Evolutionary conservation across 2,888 invertebrate genomes (phyloP).

Genomic region (Gymnoscelis rufifasciata): DNA sequence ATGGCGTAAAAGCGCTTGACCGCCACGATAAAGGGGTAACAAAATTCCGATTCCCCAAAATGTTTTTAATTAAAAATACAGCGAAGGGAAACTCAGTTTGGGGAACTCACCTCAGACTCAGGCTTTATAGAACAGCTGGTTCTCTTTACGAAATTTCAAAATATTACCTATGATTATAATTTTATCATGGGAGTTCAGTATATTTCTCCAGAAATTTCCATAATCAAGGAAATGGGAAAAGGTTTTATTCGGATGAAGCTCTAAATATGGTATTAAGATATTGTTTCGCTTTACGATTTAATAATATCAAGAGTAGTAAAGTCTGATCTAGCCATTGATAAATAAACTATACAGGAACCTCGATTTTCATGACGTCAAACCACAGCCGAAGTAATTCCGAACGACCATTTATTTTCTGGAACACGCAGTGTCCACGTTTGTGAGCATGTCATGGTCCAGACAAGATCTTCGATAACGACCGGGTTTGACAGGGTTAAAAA

Average conservation of each 20-base stretch:
- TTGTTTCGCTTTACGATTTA: too few relatives aligned
- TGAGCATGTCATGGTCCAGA: constrained; percentile 15
- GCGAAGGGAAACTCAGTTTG: constrained; percentile 40
- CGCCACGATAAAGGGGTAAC: constrained; percentile 29
- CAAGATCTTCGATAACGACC: constrained; percentile 25
- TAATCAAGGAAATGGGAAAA: too few relatives aligned
- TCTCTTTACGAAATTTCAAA: too few relatives aligned
- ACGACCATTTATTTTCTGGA: constrained; percentile 38
- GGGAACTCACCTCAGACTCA: constrained; percentile 29
- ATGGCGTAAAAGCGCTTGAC: constrained; percentile 22
- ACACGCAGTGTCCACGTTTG: constrained; percentile 31
- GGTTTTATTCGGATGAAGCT: too few relatives aligned
- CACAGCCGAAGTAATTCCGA: constrained; percentile 41
- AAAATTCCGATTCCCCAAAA: constrained; percentile 36
- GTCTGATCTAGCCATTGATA: neutral
- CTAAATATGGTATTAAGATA: too few relatives aligned
- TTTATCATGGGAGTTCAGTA: too few relatives aligned
- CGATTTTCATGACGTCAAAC: constrained; percentile 46
- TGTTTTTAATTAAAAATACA: constrained; percentile 56
- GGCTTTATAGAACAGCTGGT: constrained; percentile 4
- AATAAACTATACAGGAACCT: constrained; percentile 12
- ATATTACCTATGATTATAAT: too few relatives aligned
- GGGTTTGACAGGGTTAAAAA: constrained; percentile 19
- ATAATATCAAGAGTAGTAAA: too few relatives aligned
- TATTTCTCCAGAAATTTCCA: too few relatives aligned